Evolutionary conservation across 2,888 invertebrate species (phyloP).

Genomic region (Drosophila limbata): DNA sequence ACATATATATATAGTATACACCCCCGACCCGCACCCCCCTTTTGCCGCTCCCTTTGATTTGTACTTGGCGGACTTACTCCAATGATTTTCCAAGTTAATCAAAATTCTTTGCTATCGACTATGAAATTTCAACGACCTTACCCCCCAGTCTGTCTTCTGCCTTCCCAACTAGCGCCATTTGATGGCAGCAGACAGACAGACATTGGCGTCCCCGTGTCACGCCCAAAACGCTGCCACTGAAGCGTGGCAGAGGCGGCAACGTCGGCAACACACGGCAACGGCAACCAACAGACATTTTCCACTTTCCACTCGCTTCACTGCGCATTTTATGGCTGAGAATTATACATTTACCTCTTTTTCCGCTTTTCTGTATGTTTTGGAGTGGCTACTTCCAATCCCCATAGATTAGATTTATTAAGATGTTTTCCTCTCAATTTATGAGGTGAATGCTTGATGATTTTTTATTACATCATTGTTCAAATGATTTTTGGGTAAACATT

Average conservation of each 20-base stretch:
- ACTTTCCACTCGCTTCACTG: conserved; percentile 67
- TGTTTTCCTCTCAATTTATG: conserved; percentile 30
- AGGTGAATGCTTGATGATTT: conserved; percentile 14
- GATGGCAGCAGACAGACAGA: conserved; percentile 43
- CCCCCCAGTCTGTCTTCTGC: conserved; percentile 26
- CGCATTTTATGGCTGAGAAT: conserved; percentile 70
- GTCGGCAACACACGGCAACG: conserved; percentile 30
- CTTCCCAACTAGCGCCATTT: conserved; percentile 63
- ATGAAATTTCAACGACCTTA: conserved; percentile 80
- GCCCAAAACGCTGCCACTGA: conserved; percentile 70
- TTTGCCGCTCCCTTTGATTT: conserved; percentile 19
- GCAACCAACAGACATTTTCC: conserved; percentile 18
- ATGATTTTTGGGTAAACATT: not conserved
- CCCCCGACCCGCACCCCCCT: not conserved
- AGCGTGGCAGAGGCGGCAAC: conserved; percentile 66
- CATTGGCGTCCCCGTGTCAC: conserved; percentile 46
- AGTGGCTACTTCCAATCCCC: conserved; percentile 18
- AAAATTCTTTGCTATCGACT: conserved; percentile 78
- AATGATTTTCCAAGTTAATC: conserved; percentile 79
- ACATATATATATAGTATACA: too few species aligned
- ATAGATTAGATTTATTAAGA: conserved; percentile 53
- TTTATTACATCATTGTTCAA: conserved; percentile 15
- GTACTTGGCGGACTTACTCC: conserved; percentile 56
- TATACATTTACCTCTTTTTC: conserved; percentile 15
- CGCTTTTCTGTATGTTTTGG: conserved; percentile 18